Conservation (phyloP, 2,797 vertebrate species). For the Scarus forsteni region DNA sequence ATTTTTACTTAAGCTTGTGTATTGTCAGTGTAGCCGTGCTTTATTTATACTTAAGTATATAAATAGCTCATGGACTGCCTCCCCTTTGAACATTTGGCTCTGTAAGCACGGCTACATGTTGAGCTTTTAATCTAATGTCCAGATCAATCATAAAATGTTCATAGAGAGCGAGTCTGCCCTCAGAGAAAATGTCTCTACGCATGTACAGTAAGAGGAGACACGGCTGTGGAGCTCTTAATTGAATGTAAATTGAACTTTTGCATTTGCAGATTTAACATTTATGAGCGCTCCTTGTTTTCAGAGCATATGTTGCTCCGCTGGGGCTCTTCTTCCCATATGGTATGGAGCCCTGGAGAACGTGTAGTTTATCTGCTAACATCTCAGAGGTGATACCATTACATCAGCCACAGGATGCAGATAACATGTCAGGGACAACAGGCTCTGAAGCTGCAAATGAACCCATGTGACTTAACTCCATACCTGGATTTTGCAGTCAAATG, state of each 20-base stretch:
- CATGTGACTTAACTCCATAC: neutral
- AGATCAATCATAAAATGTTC: neutral
- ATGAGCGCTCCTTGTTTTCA: slow-evolving; percentile 63
- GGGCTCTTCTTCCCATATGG: slow-evolving; percentile 51
- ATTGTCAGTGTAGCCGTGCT: neutral
- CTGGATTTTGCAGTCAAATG: no score
- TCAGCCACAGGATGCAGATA: slow-evolving; percentile 12
- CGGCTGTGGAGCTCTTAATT: slow-evolving; percentile 6
- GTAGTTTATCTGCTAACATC: slow-evolving; percentile 50
- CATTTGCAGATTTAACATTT: slow-evolving; percentile 55
- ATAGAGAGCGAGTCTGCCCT: neutral
- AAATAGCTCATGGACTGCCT: neutral
- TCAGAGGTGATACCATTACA: slow-evolving; percentile 29
- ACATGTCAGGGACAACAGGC: neutral
- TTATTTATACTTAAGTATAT: neutral
- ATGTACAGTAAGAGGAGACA: slow-evolving; percentile 2
- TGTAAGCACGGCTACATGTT: neutral
- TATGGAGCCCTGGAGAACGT: slow-evolving; percentile 32
- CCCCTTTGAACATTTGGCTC: neutral
- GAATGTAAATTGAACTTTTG: slow-evolving; percentile 48
- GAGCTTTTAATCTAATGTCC: slow-evolving; percentile 1
- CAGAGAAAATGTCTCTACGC: slow-evolving; percentile 13
- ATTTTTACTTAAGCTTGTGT: no score
- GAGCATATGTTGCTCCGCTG: slow-evolving; percentile 56
- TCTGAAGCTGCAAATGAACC: neutral